Evolutionary conservation across 2,888 invertebrate species (phyloP), one percentile per base, ranked within the genome.

Genomic region (Leucania comma): DNA sequence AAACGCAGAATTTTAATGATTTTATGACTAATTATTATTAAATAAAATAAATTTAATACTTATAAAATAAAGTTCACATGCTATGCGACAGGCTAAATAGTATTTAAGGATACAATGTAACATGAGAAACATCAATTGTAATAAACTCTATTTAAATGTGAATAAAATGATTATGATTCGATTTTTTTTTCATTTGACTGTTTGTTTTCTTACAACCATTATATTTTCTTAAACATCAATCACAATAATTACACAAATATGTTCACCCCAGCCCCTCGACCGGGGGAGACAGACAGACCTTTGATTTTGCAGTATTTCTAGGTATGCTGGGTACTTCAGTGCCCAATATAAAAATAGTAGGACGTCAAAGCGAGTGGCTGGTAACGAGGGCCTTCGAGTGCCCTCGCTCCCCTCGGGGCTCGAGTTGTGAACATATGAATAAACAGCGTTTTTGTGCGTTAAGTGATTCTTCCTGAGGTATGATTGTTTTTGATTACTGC

Each of bases 211-310:
- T 58, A 50, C 26, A 75, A 68, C 64, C 69, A 71, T 83, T 71
- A 74, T 72, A 74, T 80, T 81, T 66, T 67, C 53, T 57, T 83
- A 78, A 84, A 78, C 78, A 83, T 82, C 82, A 83, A 85, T 84
- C 83, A 75, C 29, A 75, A 73, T 83, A 82, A 85, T 83, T 82
- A 78, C 66, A 63, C 75, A 85, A 85, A 85, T 85, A 85, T 83
- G 85, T 78, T 80, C 77, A 68, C 82, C 82, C 78, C 71, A 54
- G 59, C 59, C 57, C 22, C 46, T 38, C 29, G n/a, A 14, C n/a
- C 56, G 29, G 72, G 58, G 53, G 54, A 54, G 48, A 4, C 54
- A 50, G 64, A 14, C 38, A 48, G 59, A 46, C 64, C 65, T 78
- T 78, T 78, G 79, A 74, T 51, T 68, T 35, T 14, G 1, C 22